A percentile compares a stretch with the other conserved stretches of the same genome.
phyloP scores from a whole-genome alignment of 2,888 invertebrate genomes.

The Synergus gifuensis region DNA sequence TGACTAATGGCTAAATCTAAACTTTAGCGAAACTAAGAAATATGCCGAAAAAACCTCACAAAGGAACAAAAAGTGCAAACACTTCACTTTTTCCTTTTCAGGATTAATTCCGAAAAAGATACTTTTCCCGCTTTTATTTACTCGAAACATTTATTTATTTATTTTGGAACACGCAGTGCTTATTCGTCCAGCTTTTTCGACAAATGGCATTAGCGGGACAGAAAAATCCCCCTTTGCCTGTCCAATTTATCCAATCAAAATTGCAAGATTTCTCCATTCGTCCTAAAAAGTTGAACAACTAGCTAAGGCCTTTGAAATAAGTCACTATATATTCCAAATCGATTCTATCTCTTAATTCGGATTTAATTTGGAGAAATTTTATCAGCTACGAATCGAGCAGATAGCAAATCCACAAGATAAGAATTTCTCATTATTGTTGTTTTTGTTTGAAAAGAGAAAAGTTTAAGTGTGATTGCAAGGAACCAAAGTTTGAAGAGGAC shows the following conservation, averaged over 20 bases:
- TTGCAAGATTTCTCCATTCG: no score
- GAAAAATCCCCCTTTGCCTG: no score
- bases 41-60: background rate
- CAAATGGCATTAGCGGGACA: no score
- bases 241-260: no score
- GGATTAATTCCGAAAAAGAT: background rate
- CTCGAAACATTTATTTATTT: slow-evolving; percentile 9
- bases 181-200: no score
- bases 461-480: slow-evolving; percentile 46
- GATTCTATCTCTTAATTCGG: background rate
- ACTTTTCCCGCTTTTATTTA: background rate
- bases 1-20: slow-evolving; percentile 50
- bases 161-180: background rate
- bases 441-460: slow-evolving; percentile 2
- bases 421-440: background rate
- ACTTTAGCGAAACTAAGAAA: slow-evolving; percentile 40
- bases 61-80: slow-evolving; percentile 34
- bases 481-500: slow-evolving; percentile 29
- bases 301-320: background rate
- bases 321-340: background rate
- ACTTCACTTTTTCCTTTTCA: background rate
- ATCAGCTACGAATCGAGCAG: background rate
- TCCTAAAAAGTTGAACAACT: no score
- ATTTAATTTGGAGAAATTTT: background rate
- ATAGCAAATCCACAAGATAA: background rate